A percentile compares a stretch with the other conserved stretches of the same genome.
These are phyloP conservation scores for Aphaenogaster ashmeadi DNA, from an alignment of 1,140 invertebrate species.

Conservation along the genomic window DNA sequence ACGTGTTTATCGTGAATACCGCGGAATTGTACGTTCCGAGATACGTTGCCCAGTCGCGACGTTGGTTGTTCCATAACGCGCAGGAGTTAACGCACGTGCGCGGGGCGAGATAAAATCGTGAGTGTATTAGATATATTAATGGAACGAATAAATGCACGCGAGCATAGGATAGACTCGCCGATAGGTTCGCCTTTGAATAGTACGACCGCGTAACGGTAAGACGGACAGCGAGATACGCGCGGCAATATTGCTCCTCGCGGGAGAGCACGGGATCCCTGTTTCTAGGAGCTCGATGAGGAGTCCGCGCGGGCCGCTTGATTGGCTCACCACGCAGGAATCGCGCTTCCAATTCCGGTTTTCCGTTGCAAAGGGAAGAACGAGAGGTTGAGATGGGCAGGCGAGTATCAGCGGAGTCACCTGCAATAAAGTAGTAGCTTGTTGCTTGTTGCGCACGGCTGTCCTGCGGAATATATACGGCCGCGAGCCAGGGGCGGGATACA, in stretches of 20 bases:
- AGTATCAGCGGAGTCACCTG: constrained; percentile 48
- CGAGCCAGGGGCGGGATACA: constrained; percentile 36
- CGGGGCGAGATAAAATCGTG: constrained; percentile 39
- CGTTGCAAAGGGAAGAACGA: constrained; percentile 49
- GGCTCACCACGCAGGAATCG: constrained; percentile 39
- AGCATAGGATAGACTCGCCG: constrained; percentile 40
- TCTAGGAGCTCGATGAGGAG: constrained; percentile 31
- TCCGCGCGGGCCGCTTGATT: constrained; percentile 44
- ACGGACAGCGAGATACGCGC: constrained; percentile 46
- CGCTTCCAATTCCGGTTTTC: constrained; percentile 70
- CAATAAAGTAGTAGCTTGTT: constrained; percentile 63
- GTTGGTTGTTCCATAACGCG: constrained; percentile 21
- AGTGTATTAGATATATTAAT: constrained; percentile 54
- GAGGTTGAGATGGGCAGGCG: constrained; percentile 27
- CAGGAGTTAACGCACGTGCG: constrained; percentile 34
- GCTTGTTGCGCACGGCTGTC: constrained; percentile 54
- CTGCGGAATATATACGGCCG: constrained; percentile 51
- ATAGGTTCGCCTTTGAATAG: constrained; percentile 60
- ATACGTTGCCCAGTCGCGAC: neutral
- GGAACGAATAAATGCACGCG: constrained; percentile 32
- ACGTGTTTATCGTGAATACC: constrained; percentile 7
- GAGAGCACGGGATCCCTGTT: constrained; percentile 39
- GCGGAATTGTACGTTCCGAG: neutral
- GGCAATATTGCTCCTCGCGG: constrained; percentile 32
- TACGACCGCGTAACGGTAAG: constrained; percentile 67